Conservation (phyloP, 2,888 invertebrate genomes). For the Epicampocera succincta region DNA sequence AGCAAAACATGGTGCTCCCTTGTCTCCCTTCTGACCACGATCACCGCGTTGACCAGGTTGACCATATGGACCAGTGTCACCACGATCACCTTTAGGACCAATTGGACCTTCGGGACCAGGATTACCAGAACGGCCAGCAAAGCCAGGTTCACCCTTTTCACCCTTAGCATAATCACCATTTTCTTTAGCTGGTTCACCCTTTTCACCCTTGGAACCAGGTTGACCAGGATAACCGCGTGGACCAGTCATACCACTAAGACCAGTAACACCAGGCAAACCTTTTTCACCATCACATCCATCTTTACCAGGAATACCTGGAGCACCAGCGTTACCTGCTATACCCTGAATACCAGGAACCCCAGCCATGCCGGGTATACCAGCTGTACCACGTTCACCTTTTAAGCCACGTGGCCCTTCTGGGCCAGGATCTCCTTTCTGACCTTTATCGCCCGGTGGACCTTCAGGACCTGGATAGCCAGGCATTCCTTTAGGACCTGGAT, state of each 20-base stretch:
- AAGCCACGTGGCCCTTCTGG: constrained; percentile 90
- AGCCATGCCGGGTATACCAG: constrained; percentile 93
- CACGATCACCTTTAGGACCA: constrained; percentile 91
- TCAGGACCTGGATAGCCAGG: constrained; percentile 92
- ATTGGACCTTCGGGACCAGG: constrained; percentile 78
- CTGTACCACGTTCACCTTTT: constrained; percentile 92
- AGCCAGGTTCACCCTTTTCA: constrained; percentile 90
- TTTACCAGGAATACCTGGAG: constrained; percentile 91
- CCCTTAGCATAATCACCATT: constrained; percentile 86
- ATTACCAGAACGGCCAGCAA: constrained; percentile 78
- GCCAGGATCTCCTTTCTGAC: constrained; percentile 93
- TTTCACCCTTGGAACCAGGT: constrained; percentile 84
- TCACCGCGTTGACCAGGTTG: constrained; percentile 88
- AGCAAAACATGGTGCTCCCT: constrained; percentile 84
- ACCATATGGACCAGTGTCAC: constrained; percentile 79
- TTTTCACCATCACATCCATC: constrained; percentile 99
- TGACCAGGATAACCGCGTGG: constrained; percentile 87
- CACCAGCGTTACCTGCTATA: constrained; percentile 83
- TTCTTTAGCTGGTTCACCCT: constrained; percentile 88
- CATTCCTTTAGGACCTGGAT: constrained; percentile 88
- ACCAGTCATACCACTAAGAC: constrained; percentile 87
- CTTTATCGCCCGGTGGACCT: constrained; percentile 93
- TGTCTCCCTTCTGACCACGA: constrained; percentile 86
- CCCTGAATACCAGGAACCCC: constrained; percentile 84
- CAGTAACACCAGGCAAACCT: constrained; percentile 88